Conservation (phyloP, 2,797 vertebrate genomes). For the Erithacus rubecula region DNA sequence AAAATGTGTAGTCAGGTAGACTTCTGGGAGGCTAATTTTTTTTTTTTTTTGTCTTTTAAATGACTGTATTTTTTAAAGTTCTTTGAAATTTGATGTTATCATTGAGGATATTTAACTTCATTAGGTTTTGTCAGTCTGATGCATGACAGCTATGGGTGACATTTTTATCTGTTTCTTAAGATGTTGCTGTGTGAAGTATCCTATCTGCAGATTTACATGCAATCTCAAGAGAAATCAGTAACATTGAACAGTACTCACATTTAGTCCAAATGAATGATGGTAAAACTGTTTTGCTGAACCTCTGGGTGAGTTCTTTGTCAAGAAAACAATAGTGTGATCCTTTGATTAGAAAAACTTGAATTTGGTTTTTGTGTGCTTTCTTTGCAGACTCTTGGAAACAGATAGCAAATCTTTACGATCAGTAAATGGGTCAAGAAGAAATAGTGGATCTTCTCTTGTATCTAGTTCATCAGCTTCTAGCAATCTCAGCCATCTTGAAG, state of each 20-base stretch:
- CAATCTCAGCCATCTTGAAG: constrained; percentile 97
- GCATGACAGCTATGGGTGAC: not conserved
- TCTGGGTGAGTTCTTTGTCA: not conserved
- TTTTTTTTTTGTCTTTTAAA: not conserved
- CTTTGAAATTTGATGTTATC: not conserved
- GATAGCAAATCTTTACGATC: constrained; percentile 95
- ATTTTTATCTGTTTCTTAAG: not conserved
- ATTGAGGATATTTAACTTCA: not conserved
- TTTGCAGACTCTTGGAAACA: constrained; percentile 91
- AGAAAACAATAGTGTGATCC: not conserved
- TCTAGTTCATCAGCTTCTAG: constrained; percentile 98
- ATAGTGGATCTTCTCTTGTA: constrained; percentile 96
- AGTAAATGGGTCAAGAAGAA: constrained; percentile 95
- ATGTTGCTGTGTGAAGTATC: not conserved
- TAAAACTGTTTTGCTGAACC: not conserved
- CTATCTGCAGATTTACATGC: not conserved
- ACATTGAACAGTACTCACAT: not conserved
- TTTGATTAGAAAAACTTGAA: not conserved
- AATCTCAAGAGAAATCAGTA: not conserved
- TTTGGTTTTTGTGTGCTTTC: constrained; percentile 13
- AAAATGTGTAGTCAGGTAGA: not conserved
- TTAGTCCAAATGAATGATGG: not conserved
- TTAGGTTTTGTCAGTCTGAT: not conserved
- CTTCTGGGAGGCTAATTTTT: not conserved
- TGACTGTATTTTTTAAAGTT: not conserved